Percentiles rank a stretch among this genome's conserved stretches.
phyloP scores from a whole-genome alignment of 92 coral and sea anemone genomes.

The Epizoanthus illoricatus region DNA sequence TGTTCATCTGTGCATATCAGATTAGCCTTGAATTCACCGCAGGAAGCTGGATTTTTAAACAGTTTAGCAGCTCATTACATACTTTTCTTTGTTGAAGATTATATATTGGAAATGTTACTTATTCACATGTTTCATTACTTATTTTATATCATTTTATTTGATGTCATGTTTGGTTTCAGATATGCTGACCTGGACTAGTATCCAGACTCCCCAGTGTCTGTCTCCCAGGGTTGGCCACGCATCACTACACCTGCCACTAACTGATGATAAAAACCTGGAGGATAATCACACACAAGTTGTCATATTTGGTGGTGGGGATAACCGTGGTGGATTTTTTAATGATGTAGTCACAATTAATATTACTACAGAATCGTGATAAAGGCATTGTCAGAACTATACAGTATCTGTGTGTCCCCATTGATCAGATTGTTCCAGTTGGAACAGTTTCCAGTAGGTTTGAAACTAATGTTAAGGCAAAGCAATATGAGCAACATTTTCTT shows the following conservation, averaged over 20 bases:
- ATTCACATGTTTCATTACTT: neutral
- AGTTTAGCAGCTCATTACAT: too few relatives aligned
- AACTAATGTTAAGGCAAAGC: neutral
- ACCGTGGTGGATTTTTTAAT: constrained; percentile 77
- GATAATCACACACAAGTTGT: constrained; percentile 49
- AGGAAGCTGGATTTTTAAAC: too few relatives aligned
- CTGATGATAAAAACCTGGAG: neutral
- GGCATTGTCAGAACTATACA: neutral
- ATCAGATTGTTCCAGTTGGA: neutral
- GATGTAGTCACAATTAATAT: constrained; percentile 59
- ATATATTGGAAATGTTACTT: neutral
- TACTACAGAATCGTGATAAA: neutral
- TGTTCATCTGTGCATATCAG: too few relatives aligned
- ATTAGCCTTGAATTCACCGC: too few relatives aligned
- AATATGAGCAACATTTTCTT: neutral
- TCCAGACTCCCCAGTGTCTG: constrained; percentile 53
- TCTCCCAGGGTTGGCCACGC: constrained; percentile 88
- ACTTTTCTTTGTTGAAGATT: too few relatives aligned
- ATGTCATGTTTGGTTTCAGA: constrained; percentile 35
- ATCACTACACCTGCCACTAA: constrained; percentile 44
- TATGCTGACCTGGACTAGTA: constrained; percentile 68
- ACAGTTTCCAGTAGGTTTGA: neutral
- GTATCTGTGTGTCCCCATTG: neutral
- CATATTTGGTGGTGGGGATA: constrained; percentile 96
- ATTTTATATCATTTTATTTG: neutral